Evolutionary conservation across 2,888 invertebrate species (phyloP), one percentile per base, ranked within the genome.

Genomic region (Caenorhabditis panamensis): DNA sequence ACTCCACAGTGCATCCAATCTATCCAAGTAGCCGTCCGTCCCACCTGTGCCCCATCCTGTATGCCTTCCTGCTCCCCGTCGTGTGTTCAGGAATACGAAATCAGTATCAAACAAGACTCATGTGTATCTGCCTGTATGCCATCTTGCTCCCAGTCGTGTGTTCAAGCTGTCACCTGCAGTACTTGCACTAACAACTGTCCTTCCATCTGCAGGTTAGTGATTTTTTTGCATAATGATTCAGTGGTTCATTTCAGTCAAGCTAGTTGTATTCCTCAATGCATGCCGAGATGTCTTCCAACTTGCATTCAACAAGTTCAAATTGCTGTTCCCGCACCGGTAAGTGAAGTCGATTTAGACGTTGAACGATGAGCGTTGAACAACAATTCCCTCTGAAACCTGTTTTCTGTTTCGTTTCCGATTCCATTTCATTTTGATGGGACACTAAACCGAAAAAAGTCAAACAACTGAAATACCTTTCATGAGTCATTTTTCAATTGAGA

Each of bases 161-260:
- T 85, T 31, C 82, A 85, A 77, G 85, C 85, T 0, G 84, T 85
- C 3, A 85, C 85, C 0, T 85, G 85, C 61, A 85, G 85, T 75
- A 82, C 82, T 13, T 85, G 85, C 64, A 85, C 84, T 9, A 81
- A 81, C 44, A 85, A 84, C 56, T 85, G 85, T 41, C 85, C 85
- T 31, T 71, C 82, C 0, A 72, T 64, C 16, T 85, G 85, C 84
- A 61, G 76, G 84, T 84, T 47, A 59, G 82, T 62, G 41, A 41
- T 0, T 4, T 37, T 4, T 31, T 31, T 31, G 5, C 31, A 31
- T 31, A 6, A 31, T 31, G 9, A 31, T 31, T 9, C 31, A 31
- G 31, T 31, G n/a, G n/a, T 47, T 31, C 24, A n/a, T 6, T 84
- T 63, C 54, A 84, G 83, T 11, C 85, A 84, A 72, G 73, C 79